These are phyloP conservation scores for Tursiops truncatus DNA, from an alignment of 2,113 vertebrate genomes.

Conservation along the genomic window DNA sequence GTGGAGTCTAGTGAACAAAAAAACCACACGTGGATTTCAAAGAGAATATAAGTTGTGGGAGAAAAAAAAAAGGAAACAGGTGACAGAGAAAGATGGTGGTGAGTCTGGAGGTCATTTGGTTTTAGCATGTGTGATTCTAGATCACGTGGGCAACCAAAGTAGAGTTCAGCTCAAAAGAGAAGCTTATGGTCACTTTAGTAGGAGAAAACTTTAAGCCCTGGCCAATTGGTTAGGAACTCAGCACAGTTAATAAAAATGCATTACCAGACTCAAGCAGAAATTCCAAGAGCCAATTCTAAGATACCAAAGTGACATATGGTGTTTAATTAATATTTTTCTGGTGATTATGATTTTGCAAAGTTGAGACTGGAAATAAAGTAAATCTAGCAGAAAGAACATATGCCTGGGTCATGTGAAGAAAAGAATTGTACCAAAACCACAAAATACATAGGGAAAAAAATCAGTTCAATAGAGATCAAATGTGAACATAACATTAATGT, in stretches of 20 bases:
- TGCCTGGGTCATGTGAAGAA: fast-evolving
- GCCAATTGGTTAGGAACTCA: constrained; percentile 73
- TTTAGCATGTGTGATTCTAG: constrained; percentile 42
- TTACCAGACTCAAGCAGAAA: constrained; percentile 74
- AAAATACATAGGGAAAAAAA: not conserved
- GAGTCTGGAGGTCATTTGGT: constrained; percentile 61
- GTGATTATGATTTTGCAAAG: constrained; percentile 16
- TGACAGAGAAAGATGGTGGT: not conserved
- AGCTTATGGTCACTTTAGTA: constrained; percentile 55
- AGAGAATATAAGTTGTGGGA: not conserved
- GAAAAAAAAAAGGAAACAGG: not conserved
- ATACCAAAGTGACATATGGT: constrained; percentile 57
- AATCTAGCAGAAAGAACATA: not conserved
- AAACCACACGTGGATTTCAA: not conserved
- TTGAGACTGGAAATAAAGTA: not conserved
- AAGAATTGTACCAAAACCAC: not conserved
- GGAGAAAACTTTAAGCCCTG: constrained; percentile 72
- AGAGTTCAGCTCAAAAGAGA: constrained; percentile 70
- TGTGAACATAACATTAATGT: not conserved
- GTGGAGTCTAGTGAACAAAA: not conserved
- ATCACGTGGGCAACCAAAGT: not conserved
- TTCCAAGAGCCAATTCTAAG: constrained; percentile 61
- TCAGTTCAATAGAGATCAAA: not conserved
- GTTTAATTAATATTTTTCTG: constrained; percentile 54
- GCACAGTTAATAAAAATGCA: constrained; percentile 71